Evolutionary conservation across 2,888 invertebrate species (phyloP).

Genomic region (Buathra laborator): DNA sequence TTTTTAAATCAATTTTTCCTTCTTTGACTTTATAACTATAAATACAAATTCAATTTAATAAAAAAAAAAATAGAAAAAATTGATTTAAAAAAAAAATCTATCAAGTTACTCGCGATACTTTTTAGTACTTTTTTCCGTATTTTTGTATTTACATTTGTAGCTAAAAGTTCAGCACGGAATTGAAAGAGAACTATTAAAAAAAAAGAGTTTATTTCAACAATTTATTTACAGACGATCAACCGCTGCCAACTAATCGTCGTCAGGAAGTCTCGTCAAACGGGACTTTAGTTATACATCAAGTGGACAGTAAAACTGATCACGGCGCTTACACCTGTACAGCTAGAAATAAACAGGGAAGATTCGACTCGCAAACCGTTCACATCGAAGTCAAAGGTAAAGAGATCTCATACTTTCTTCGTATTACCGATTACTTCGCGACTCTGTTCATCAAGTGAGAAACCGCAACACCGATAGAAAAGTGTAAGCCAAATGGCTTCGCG

Average conservation of each 20-base stretch:
- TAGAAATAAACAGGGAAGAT: slow-evolving; percentile 92
- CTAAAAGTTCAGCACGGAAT: too few species aligned
- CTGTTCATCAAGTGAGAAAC: background rate
- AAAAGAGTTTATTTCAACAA: background rate
- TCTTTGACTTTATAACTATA: too few species aligned
- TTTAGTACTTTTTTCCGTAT: too few species aligned
- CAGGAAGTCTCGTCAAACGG: slow-evolving; percentile 95
- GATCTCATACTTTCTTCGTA: background rate
- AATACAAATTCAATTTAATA: too few species aligned
- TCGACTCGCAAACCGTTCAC: slow-evolving; percentile 88
- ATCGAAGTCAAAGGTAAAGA: slow-evolving; percentile 86
- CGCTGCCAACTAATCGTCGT: slow-evolving; percentile 94
- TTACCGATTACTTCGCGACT: background rate
- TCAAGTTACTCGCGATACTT: too few species aligned
- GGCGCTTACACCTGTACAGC: slow-evolving; percentile 97
- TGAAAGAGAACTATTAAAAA: too few species aligned
- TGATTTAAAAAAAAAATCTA: too few species aligned
- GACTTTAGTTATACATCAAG: slow-evolving; percentile 93
- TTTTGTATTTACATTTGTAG: too few species aligned
- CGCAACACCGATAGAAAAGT: slow-evolving; percentile 19
- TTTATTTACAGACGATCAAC: slow-evolving; percentile 90
- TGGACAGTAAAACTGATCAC: slow-evolving; percentile 94
- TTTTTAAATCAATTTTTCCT: too few species aligned
- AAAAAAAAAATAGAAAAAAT: too few species aligned
- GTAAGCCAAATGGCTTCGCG: slow-evolving; percentile 30